A percentile compares a stretch with the other conserved stretches of the same genome.
These are phyloP conservation scores for Pogonomyrmex barbatus DNA, from an alignment of 1,140 invertebrate genomes.

Conservation along the genomic window DNA sequence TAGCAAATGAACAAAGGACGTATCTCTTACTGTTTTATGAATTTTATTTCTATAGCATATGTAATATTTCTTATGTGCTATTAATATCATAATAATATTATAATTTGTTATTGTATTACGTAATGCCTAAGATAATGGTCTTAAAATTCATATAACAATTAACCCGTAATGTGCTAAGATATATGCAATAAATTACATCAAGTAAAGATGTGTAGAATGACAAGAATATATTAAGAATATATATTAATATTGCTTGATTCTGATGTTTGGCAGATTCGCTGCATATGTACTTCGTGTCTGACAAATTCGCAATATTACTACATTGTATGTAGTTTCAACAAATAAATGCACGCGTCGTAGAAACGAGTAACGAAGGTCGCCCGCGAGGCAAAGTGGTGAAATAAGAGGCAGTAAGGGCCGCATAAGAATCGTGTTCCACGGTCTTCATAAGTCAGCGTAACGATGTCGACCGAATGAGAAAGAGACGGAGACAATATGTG, in stretches of 20 bases:
- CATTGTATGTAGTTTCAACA: slow-evolving; percentile 23
- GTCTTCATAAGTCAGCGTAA: slow-evolving; percentile 73
- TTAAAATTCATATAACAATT: no score
- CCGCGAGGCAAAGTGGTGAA: slow-evolving; percentile 62
- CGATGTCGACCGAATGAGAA: slow-evolving; percentile 70
- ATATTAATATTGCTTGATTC: background rate
- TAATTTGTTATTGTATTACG: background rate
- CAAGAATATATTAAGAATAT: background rate
- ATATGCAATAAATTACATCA: background rate
- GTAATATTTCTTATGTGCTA: background rate
- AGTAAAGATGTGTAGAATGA: background rate
- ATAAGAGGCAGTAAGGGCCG: slow-evolving; percentile 67
- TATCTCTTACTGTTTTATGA: background rate
- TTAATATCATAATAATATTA: background rate
- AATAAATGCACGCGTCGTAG: slow-evolving; percentile 39
- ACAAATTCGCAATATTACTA: slow-evolving; percentile 63
- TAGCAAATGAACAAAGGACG: slow-evolving; percentile 25
- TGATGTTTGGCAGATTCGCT: background rate
- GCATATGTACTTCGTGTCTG: background rate
- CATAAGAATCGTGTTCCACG: slow-evolving; percentile 71
- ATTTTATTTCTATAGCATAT: background rate
- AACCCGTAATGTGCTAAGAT: background rate
- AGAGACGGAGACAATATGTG: slow-evolving; percentile 40
- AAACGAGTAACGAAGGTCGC: slow-evolving; percentile 55
- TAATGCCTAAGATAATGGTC: background rate